Evolutionary conservation across 2,113 vertebrate genomes (phyloP), one percentile per base, ranked within the genome.

Genomic region (Anguilla japonica): DNA sequence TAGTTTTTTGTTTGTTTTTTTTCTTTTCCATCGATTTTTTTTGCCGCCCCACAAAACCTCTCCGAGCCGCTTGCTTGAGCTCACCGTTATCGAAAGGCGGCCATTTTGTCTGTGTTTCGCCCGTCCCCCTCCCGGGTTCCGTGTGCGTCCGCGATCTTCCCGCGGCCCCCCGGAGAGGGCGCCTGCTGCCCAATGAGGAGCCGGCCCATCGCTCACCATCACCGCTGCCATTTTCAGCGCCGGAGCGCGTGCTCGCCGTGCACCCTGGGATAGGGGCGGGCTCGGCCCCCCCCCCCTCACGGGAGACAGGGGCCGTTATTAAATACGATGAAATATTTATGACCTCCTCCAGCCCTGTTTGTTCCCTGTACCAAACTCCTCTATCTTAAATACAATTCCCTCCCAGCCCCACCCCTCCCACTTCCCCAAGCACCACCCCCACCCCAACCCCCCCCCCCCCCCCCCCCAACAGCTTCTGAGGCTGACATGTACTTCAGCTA

Each of bases 291-390:
- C 85, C 85, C 71, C 50, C 84, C 87, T 84, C 90, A 88, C 88
- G 81, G 79, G 41, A 85, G 57, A 41, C 87, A 89, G 82, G 86
- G 86, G 83, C 75, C 84, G 81, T 90, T 91, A 89, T 92, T 89
- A 91, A 91, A 91, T 90, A 89, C 85, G 75, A 93, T 91, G 92
- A 90, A 92, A 89, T 89, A 88, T 85, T 71, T 87, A 87, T 89
- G 83, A 60, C 85, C 39, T 90, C 86, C 43, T 83, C 14, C 88
- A 87, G 67, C 81, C 79, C 83, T 85, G 89, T 93, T 92, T 90
- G 90, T 90, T 92, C 83, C 89, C 82, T 89, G 57, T 90, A 87
- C 87, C 43, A 71, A 85, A 92, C 90, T 85, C 60, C 43, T 89
- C 83, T 29, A 79, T 85, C 43, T 87, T 50, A 53, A 87, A 50